Evolutionary conservation across 2,888 invertebrate species (phyloP), one percentile per base, ranked within the genome.

Genomic region (Dendrolimus houi): DNA sequence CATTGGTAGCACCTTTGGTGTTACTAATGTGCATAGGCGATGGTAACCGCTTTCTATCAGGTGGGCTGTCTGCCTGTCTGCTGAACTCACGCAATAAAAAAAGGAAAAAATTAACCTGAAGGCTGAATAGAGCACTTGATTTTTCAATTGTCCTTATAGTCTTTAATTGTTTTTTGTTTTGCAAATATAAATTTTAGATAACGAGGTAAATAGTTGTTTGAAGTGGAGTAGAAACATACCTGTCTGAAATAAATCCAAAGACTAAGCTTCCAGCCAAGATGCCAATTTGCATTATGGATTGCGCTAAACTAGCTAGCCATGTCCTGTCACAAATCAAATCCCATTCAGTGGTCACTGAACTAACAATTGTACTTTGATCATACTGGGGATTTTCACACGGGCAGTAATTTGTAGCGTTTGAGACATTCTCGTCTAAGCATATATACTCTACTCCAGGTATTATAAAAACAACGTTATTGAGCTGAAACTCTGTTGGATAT

Each of bases 321-420:
- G 82, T 79, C 60, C 83, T 84, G 41, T 91, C 91, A 65, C 94
- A 94, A 59, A 94, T 93, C 52, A 94, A 81, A 68, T 92, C 68
- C 92, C 92, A 94, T 81, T 94, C 88, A 9, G 88, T 92, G 0
- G 92, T 89, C 9, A 93, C 92, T 1, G 93, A 93, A 64, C 87
- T 92, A 7, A 79, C 72, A 56, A 93, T 92, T 8, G 85, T 76
- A 54, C 81, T 90, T 14, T 79, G 78, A 62, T 93, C 92, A 64
- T 92, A 93, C 52, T 91, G 56, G 84, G 94, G 84, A 55, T 81
- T 76, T 9, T 69, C 63, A 69, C 88, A 89, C 0, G 89, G 89
- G 60, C 89, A 89, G 57, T 76, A 62, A 59, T 87, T 88, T 1
- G 87, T 85, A 1, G 68, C 63, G 65, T 89, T 88, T 10, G 73